Base-by-base conservation (phyloP, 2,797 vertebrate species). In the Synanceia verrucosa region DNA sequence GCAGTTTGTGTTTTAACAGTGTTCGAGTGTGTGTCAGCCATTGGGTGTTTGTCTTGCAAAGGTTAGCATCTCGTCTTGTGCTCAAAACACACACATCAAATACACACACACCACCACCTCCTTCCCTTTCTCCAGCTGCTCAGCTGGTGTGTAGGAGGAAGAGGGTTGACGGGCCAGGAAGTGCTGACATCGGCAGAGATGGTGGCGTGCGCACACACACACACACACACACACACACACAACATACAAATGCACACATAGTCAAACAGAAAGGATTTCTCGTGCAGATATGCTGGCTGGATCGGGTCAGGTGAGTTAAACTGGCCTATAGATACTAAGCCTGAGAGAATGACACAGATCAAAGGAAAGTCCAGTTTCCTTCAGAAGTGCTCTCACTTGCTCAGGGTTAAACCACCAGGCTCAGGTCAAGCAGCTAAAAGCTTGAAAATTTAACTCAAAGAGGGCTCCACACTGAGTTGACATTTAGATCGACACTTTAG, bases 101-200 rank as follows among this genome's bases (percentile, higher is more conserved):
- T 10, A 71, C 63, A 80, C 39, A 64, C 24, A 43, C 50, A 14
- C 47, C 72, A 65, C 48, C 61, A 16, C 50, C 57, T 59, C 56
- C n/a, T 57, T 75, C 58, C 65, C 63, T 68, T 73, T 81, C 65
- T 87, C 69, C 85, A 83, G 83, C 82, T 82, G 83, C 82, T 86
- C 80, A 78, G 85, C 79, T 86, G 80, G 75, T 80, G 69, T 86
- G 86, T 70, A 78, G 86, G 85, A 86, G 79, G 86, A 83, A 79
- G 78, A 73, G 76, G 57, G 57, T 61, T 58, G 37, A 81, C 68
- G 28, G 65, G 62, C 47, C 71, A 83, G 59, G 36, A 84, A 87
- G 68, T 85, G 88, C 89, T 89, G 83, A 91, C 71, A 87, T 88
- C 77, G 89, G 88, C 89, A 88, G 46, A 65, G 53, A 74, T 28